Conservation (phyloP, 2,113 vertebrate genomes). For the Agapornis roseicollis region DNA sequence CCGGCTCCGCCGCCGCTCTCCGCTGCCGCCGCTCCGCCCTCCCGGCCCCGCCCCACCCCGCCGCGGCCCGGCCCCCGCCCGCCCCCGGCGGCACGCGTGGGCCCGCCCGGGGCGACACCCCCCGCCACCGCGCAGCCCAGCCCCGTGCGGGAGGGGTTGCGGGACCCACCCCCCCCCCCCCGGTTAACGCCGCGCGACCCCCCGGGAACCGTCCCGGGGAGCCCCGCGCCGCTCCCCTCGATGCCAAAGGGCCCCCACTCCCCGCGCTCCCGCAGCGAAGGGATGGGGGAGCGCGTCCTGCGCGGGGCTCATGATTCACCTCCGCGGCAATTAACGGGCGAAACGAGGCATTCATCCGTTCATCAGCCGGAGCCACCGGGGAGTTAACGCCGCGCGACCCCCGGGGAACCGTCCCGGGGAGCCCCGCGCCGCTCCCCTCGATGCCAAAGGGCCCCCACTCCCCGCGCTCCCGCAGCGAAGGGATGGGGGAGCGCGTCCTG, state of each 20-base stretch:
- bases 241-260: no score
- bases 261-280: not conserved
- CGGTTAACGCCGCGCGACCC: no score
- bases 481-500: not conserved
- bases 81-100: not conserved
- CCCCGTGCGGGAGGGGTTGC: not conserved
- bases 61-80: not conserved
- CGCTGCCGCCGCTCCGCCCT: no score
- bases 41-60: no score
- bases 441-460: not conserved
- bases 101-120: not conserved
- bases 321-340: not conserved
- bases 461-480: not conserved
- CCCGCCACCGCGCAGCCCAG: not conserved
- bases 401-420: no score
- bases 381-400: not conserved
- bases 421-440: not conserved
- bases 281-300: not conserved
- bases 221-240: no score
- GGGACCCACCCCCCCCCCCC: not conserved
- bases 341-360: not conserved
- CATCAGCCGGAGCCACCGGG: not conserved
- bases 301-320: conserved; percentile 4
- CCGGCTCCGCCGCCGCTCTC: no score
- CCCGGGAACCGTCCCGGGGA: no score